Conservation (phyloP, 2,797 vertebrate genomes). For the Labeo calbasu region DNA sequence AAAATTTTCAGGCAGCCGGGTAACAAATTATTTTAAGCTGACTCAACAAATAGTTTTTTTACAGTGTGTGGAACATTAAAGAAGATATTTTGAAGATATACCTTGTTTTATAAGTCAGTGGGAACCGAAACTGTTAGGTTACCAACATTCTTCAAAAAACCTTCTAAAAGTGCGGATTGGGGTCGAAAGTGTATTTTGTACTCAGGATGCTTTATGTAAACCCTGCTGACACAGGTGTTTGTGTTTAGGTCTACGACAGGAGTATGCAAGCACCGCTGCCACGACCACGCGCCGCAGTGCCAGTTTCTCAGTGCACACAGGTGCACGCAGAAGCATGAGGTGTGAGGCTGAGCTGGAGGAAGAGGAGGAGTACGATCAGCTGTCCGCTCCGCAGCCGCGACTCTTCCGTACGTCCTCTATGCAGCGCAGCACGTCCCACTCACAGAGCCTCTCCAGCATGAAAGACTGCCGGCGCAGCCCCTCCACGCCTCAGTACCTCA, state of each 20-base stretch:
- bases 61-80: not conserved
- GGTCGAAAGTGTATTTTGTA: not conserved
- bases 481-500: conserved; percentile 84
- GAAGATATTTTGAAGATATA: not conserved
- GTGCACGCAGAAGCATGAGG: conserved; percentile 88
- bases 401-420: conserved; percentile 90
- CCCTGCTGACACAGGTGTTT: not conserved
- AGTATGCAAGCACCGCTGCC: conserved; percentile 93
- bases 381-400: conserved; percentile 92
- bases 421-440: conserved; percentile 91
- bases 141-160: not conserved
- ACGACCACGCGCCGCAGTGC: conserved; percentile 88
- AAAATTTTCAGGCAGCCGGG: too few relatives aligned
- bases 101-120: not conserved
- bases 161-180: not conserved
- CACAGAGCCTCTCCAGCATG: conserved; percentile 95
- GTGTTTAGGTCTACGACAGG: conserved; percentile 91
- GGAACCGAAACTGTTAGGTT: not conserved
- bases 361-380: conserved; percentile 91
- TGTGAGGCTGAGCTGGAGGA: conserved; percentile 89
- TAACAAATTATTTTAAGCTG: too few relatives aligned
- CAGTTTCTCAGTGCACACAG: conserved; percentile 84
- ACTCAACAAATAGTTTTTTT: too few relatives aligned
- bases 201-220: not conserved
- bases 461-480: conserved; percentile 91